Base-by-base conservation (phyloP, 1,140 invertebrate genomes). In the Drosophila repletoides region DNA sequence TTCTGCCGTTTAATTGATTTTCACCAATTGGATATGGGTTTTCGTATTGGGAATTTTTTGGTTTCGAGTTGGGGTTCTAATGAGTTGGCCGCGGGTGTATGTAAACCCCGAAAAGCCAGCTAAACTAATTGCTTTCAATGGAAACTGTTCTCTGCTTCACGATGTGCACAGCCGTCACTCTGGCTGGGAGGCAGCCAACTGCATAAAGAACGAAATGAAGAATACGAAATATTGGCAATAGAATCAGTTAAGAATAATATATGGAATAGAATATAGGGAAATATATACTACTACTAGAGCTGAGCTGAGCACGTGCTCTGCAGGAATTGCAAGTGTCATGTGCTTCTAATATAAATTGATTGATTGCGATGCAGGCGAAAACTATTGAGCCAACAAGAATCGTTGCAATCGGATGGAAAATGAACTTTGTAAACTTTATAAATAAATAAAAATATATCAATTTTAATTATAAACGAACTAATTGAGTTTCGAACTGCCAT, bases 171-270 rank as follows among this genome's bases (percentile, higher is more conserved):
- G 40, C 49, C 40, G 49, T 52, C 34, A 52, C 4, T 31, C 28
- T 17, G 26, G n/a, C n/a, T n/a, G n/a, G n/a, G n/a, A n/a, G 7
- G 15, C 14, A 49, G 28, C 21, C 29, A 49, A 43, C 36, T 56
- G 53, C 53, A 56, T 53, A 40, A 56, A 56, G 26, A 56, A 41
- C n/a, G n/a, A n/a, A n/a, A n/a, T n/a, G n/a, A n/a, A n/a, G n/a
- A n/a, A n/a, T n/a, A n/a, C n/a, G n/a, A n/a, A n/a, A n/a, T n/a
- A n/a, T 56, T 56, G 53, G 21, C 48, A 51, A 51, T 36, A 17
- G 26, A 48, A 19, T 21, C 22, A 9, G n/a, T n/a, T n/a, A n/a
- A n/a, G n/a, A n/a, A n/a, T n/a, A n/a, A n/a, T n/a, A 29, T 19
- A 33, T 49, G 2, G 22, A 19, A 26, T n/a, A 26, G 38, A 15